Percentiles rank a stretch among this genome's conserved stretches.
These are phyloP conservation scores for Ligdia adustata DNA, from an alignment of 2,888 invertebrate species.

Conservation along the genomic window DNA sequence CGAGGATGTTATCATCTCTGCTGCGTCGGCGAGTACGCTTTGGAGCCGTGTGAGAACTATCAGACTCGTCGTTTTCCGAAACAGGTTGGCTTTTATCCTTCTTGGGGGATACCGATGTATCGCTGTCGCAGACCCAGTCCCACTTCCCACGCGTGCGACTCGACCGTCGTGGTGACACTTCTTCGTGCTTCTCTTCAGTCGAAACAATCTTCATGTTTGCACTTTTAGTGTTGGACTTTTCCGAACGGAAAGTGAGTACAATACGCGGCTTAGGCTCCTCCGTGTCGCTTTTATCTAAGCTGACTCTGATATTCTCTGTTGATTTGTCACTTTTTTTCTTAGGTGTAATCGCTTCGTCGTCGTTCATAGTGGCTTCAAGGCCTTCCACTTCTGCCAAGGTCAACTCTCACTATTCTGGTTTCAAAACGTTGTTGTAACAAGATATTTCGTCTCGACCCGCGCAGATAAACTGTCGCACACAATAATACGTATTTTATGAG, in stretches of 20 bases:
- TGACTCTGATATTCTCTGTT: conserved; percentile 52
- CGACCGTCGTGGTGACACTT: conserved; percentile 64
- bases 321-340: conserved; percentile 65
- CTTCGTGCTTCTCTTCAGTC: conserved; percentile 72
- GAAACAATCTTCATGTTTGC: conserved; percentile 81
- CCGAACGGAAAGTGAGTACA: conserved; percentile 85
- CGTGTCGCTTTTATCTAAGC: conserved; percentile 55
- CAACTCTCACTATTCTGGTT: conserved; percentile 34
- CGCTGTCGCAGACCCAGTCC: conserved; percentile 69
- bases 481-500: no score
- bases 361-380: conserved; percentile 71
- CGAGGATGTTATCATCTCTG: conserved; percentile 87
- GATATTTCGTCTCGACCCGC: no score
- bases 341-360: conserved; percentile 54
- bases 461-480: no score
- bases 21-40: conserved; percentile 87
- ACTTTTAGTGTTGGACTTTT: conserved; percentile 81
- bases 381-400: conserved; percentile 42
- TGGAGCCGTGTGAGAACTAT: conserved; percentile 64
- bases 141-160: conserved; percentile 63
- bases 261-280: conserved; percentile 84
- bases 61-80: conserved; percentile 72
- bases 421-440: no score
- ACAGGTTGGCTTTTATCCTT: conserved; percentile 58
- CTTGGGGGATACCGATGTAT: conserved; percentile 53